phyloP scores from a whole-genome alignment of 2,797 vertebrate genomes.

The Catharus ustulatus region DNA sequence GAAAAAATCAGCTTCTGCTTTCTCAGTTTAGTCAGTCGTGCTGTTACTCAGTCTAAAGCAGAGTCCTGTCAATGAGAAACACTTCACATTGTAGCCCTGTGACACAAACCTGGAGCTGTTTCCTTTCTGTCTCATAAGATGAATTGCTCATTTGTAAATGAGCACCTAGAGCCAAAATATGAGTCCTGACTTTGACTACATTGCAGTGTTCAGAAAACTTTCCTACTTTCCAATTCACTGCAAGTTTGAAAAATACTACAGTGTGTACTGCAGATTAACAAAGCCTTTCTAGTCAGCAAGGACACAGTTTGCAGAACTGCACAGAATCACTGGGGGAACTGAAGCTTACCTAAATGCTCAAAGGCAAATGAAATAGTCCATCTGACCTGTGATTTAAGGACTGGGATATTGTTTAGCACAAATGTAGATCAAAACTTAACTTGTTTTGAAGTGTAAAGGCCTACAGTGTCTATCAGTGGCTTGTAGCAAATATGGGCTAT shows the following conservation, averaged over 20 bases:
- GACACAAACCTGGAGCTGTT: constrained; percentile 51
- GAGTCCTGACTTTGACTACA: constrained; percentile 36
- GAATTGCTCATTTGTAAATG: constrained; percentile 66
- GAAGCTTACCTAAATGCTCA: background rate
- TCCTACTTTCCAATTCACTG: background rate
- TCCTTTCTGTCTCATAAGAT: constrained; percentile 44
- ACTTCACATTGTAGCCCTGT: background rate
- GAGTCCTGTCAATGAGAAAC: background rate
- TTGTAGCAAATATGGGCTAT: fast-evolving
- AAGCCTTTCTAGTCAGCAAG: background rate
- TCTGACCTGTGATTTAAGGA: background rate
- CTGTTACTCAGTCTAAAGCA: background rate
- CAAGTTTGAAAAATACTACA: background rate
- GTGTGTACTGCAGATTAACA: background rate
- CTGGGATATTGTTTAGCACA: background rate
- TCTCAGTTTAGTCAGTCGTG: background rate
- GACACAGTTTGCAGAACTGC: background rate
- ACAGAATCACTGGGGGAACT: background rate
- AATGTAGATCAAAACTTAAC: background rate
- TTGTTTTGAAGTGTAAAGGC: background rate
- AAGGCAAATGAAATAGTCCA: background rate
- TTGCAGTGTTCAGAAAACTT: background rate
- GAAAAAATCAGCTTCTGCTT: background rate
- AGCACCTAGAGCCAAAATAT: constrained; percentile 53
- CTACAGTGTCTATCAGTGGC: background rate